Conservation (phyloP, 2,888 invertebrate genomes). For the Syritta pipiens region DNA sequence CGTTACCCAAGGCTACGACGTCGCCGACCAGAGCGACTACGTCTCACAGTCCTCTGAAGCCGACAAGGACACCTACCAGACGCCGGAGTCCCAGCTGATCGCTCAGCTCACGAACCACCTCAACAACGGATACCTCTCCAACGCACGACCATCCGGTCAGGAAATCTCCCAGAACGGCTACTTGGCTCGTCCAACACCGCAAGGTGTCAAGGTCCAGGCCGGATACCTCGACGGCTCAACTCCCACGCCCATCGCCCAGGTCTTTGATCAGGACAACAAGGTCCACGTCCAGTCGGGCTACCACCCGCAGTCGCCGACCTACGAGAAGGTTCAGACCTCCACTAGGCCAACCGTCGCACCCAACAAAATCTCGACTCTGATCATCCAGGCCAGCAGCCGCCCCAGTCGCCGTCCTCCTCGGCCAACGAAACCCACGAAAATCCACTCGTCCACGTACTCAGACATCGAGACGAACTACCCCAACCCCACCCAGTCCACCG, state of each 20-base stretch:
- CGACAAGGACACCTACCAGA: conserved; percentile 38
- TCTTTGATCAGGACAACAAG: conserved; percentile 33
- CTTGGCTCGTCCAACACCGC: conserved; percentile 46
- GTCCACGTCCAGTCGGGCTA: conserved; percentile 45
- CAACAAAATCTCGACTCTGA: conserved; percentile 29
- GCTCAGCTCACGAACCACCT: conserved; percentile 52
- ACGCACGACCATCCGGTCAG: conserved; percentile 31
- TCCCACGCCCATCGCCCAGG: conserved; percentile 17
- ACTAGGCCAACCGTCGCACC: conserved; percentile 24
- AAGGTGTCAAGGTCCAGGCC: conserved; percentile 21
- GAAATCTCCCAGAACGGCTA: conserved; percentile 15
- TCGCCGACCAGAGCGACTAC: conserved; percentile 3
- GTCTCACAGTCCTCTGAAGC: conserved; percentile 39
- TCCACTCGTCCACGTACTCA: conserved; percentile 12
- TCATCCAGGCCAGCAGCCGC: conserved; percentile 12
- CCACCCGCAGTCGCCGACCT: conserved; percentile 39
- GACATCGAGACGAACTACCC: conserved; percentile 28
- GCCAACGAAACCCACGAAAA: conserved; percentile 22
- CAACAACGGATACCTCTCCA: conserved; percentile 32
- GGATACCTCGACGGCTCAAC: conserved; percentile 2
- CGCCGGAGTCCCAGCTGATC: conserved; percentile 51
- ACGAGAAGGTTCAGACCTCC: conserved; percentile 25
- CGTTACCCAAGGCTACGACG: conserved; percentile 13
- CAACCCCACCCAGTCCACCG: conserved; percentile 6
- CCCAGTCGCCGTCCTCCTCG: too few species aligned